Conservation (phyloP, 2,797 vertebrate genomes). For the Propithecus deckenii region DNA sequence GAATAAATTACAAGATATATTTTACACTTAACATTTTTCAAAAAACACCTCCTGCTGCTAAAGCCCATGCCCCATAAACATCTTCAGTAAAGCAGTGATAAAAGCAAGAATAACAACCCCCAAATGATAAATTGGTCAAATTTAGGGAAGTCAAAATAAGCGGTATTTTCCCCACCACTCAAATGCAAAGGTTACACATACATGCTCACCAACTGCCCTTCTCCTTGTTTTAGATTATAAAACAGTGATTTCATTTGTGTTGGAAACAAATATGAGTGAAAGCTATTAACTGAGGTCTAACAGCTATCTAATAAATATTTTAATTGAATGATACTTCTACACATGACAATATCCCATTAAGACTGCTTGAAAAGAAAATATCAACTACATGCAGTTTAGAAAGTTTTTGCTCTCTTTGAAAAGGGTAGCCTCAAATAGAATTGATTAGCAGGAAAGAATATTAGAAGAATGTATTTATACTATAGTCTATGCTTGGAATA, state of each 20-base stretch:
- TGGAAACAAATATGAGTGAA: conserved; percentile 64
- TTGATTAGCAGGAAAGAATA: conserved; percentile 53
- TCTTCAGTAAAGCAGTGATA: conserved; percentile 81
- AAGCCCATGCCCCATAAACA: conserved; percentile 82
- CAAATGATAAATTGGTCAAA: conserved; percentile 84
- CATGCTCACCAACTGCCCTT: background rate
- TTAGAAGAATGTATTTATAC: conserved; percentile 11
- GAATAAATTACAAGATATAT: conserved; percentile 71
- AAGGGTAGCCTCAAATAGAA: conserved; percentile 55
- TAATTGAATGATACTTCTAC: conserved; percentile 40
- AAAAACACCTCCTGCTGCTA: conserved; percentile 84
- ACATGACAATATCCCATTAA: background rate
- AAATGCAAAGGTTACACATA: conserved; percentile 59
- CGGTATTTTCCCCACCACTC: conserved; percentile 15
- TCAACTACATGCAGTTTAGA: background rate
- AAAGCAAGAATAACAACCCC: conserved; percentile 79
- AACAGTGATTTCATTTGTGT: conserved; percentile 58
- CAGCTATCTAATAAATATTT: conserved; percentile 45
- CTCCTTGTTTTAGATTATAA: background rate
- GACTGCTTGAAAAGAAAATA: conserved; percentile 36
- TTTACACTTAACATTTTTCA: conserved; percentile 81
- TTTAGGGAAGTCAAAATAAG: conserved; percentile 76
- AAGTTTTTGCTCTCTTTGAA: conserved; percentile 44
- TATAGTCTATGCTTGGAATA: background rate
- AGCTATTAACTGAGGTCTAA: conserved; percentile 41